A percentile compares a stretch with the other conserved stretches of the same genome.
Evolutionary conservation across 2,797 vertebrate species (phyloP).

Genomic region (Anabas testudineus): DNA sequence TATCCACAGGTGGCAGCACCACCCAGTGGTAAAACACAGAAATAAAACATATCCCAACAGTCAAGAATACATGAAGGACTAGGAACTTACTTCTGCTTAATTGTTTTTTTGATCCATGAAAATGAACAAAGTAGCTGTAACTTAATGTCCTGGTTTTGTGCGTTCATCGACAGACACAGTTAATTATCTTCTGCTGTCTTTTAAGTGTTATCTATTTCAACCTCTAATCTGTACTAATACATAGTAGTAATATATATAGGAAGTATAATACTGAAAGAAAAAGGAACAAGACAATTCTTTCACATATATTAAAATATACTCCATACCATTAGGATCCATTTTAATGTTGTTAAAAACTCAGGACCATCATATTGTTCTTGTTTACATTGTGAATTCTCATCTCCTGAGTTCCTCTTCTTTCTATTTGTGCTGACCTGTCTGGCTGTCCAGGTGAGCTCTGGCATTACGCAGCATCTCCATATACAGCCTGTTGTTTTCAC

Average conservation of each 20-base stretch:
- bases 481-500: slow-evolving; percentile 78
- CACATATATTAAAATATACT: neutral
- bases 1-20: slow-evolving; percentile 15
- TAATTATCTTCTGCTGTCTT: neutral
- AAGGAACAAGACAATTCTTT: neutral
- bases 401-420: neutral
- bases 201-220: neutral
- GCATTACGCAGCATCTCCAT: slow-evolving; percentile 79
- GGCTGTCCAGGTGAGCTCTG: slow-evolving; percentile 75
- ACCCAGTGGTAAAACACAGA: slow-evolving; percentile 26
- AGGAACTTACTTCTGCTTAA: too few relatives aligned
- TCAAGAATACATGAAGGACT: too few relatives aligned
- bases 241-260: too few relatives aligned
- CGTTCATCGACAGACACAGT: neutral
- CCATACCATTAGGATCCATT: too few relatives aligned
- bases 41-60: too few relatives aligned
- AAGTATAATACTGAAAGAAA: neutral
- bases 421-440: slow-evolving; percentile 55
- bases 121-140: neutral
- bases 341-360: too few relatives aligned
- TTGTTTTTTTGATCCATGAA: neutral
- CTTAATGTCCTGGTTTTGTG: neutral
- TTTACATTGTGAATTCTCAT: neutral
- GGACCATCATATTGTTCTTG: neutral
- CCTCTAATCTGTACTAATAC: neutral